phyloP scores from a whole-genome alignment of 2,113 vertebrate species.

The Melozone crissalis region DNA sequence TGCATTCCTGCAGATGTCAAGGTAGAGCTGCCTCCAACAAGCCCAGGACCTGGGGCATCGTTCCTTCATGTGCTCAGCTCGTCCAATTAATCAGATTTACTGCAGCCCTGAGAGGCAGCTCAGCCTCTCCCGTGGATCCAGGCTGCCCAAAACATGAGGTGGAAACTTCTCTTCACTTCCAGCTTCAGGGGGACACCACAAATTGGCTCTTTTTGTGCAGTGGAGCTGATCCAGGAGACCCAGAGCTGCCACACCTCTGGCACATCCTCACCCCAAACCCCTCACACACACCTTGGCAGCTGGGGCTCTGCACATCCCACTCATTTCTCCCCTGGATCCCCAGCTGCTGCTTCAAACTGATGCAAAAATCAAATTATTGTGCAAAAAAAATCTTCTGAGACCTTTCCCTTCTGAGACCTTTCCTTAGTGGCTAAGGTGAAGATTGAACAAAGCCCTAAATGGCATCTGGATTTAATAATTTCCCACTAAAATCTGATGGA shows the following conservation, averaged over 20 bases:
- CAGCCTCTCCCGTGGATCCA: background rate
- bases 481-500: background rate
- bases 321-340: background rate
- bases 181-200: background rate
- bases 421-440: background rate
- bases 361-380: background rate
- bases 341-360: background rate
- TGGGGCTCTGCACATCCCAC: background rate
- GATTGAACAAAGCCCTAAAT: background rate
- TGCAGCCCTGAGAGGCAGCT: background rate
- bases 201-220: background rate
- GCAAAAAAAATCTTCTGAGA: background rate
- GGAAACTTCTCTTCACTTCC: background rate
- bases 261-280: background rate
- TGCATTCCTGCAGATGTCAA: conserved; percentile 40
- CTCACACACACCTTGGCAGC: fast-evolving
- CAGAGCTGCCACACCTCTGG: background rate
- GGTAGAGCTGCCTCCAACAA: conserved; percentile 28
- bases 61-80: conserved; percentile 2
- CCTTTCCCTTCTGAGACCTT: background rate
- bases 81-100: conserved; percentile 40
- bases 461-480: background rate
- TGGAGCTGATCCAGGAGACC: background rate
- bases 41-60: conserved; percentile 10
- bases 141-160: background rate